Base-by-base conservation (phyloP, 2,888 invertebrate species). In the Coleophora flavipennella region DNA sequence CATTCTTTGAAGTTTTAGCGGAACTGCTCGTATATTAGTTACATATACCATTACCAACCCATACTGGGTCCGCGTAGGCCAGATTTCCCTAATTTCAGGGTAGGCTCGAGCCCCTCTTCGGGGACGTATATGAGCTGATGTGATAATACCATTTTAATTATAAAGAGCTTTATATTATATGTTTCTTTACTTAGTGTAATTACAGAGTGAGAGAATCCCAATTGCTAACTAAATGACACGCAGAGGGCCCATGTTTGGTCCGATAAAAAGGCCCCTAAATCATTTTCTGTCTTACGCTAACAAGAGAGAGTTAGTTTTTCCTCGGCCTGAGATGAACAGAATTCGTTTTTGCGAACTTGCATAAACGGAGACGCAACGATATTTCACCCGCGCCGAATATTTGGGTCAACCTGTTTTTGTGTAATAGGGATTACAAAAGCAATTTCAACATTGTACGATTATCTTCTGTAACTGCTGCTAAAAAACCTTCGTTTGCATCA, bases 331-430 rank as follows among this genome's bases (percentile, higher is more conserved):
- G 60, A 57, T 62, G 58, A 65, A 60, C 64, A 70, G 71, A 70
- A 72, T 76, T 78, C 70, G 74, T 76, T 79, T 80, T 78, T 77
- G 77, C 72, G 65, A 78, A 76, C 72, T 80, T 77, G 78, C 78
- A 78, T 72, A 78, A 79, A 80, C 72, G 76, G 74, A 71, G 66
- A 61, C 68, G 67, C 70, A 68, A 68, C 77, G 68, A 78, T 83
- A 77, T 80, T 79, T 79, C 67, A 78, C 72, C 65, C 61, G 66
- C 66, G 61, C 63, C 64, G 71, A 71, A 76, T 76, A 83, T 83
- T 84, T 74, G 75, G 83, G 83, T 81, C 81, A 80, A 79, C 75
- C 73, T 81, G 81, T 77, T 81, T 81, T 83, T 83, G 75, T 74
- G 70, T 79, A 79, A 79, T 75, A 63, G 67, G 71, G 68, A 78